A percentile compares a stretch with the other conserved stretches of the same genome.
Conservation (phyloP, 2,888 invertebrate species). For the Caradrina clavipalpis region DNA sequence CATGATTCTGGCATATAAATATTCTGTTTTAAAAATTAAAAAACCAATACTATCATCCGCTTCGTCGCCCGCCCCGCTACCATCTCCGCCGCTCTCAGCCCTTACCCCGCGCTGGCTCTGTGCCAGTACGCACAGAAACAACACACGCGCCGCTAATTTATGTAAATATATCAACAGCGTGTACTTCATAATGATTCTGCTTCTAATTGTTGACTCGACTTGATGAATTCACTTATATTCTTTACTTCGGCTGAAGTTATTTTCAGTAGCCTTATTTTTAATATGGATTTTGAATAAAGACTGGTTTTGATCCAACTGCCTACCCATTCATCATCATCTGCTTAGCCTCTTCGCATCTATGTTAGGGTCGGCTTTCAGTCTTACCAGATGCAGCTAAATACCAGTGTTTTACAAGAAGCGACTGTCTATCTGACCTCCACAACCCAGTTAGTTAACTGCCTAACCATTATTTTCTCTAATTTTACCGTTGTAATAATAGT, state of each 20-base stretch:
- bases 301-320: not conserved
- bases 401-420: too few relatives aligned
- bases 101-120: slow-evolving; percentile 24
- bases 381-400: too few relatives aligned
- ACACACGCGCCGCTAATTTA: slow-evolving; percentile 69
- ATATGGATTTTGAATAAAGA: too few relatives aligned
- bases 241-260: not conserved
- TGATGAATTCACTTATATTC: slow-evolving; percentile 30
- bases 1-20: too few relatives aligned
- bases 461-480: not conserved
- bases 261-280: not conserved
- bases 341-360: too few relatives aligned
- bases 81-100: slow-evolving; percentile 25
- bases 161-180: slow-evolving; percentile 59
- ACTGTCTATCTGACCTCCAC: too few relatives aligned
- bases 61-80: slow-evolving; percentile 16
- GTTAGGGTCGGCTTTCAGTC: too few relatives aligned
- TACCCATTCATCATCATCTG: too few relatives aligned
- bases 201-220: slow-evolving; percentile 38
- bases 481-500: not conserved
- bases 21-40: too few relatives aligned
- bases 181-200: slow-evolving; percentile 38
- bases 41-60: not conserved
- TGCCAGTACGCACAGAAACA: slow-evolving; percentile 53
- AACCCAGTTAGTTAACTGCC: too few relatives aligned